Conservation (phyloP, 2,888 invertebrate species). For the Leptothorax acervorum region DNA sequence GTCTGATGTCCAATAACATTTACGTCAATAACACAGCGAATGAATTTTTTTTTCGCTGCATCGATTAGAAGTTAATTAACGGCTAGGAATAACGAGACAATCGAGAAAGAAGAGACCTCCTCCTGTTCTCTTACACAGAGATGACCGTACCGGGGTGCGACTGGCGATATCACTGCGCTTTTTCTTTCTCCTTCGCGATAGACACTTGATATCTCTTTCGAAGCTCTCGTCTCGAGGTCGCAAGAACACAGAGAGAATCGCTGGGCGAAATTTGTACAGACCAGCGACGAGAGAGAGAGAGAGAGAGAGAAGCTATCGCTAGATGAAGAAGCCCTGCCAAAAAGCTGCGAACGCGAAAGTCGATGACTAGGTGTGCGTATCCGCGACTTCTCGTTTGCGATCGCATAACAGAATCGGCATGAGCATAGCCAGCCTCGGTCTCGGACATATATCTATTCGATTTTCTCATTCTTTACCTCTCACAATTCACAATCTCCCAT, state of each 20-base stretch:
- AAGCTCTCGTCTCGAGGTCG: conserved; percentile 40
- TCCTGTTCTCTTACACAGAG: background rate
- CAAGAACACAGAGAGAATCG: conserved; percentile 51
- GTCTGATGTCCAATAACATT: background rate
- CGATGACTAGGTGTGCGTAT: conserved; percentile 26
- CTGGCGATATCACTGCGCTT: conserved; percentile 1
- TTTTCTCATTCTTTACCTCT: background rate
- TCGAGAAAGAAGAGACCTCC: conserved; percentile 17
- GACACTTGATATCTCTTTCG: conserved; percentile 12
- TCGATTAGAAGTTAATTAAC: conserved; percentile 23
- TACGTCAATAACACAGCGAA: background rate
- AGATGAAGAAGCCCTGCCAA: conserved; percentile 37
- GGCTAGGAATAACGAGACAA: conserved; percentile 18
- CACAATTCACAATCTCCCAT: background rate
- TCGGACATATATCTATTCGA: background rate
- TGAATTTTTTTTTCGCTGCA: background rate
- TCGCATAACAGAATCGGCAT: conserved; percentile 7
- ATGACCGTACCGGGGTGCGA: background rate
- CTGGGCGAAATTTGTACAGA: conserved; percentile 48
- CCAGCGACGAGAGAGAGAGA: conserved; percentile 38
- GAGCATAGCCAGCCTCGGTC: conserved; percentile 15
- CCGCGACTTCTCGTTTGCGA: conserved; percentile 21
- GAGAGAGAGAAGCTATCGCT: conserved; percentile 10
- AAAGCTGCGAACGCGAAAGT: conserved; percentile 36
- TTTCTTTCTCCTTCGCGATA: background rate